A percentile compares a stretch with the other conserved stretches of the same genome.
Conservation (phyloP, 1,140 invertebrate genomes). For the Chironomus tepperi region DNA sequence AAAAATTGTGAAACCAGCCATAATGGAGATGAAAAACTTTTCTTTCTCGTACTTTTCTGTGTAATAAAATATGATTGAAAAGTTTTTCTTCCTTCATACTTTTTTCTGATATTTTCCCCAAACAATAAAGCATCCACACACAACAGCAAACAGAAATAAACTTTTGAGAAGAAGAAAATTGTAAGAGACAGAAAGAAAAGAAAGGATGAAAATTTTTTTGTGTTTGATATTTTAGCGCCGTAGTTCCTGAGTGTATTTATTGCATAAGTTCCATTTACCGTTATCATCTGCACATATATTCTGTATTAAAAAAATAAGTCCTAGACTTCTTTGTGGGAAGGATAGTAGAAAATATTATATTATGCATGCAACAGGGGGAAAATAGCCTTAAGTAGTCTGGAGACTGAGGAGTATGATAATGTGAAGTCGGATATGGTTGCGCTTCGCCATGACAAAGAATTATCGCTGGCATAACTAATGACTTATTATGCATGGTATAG, state of each 20-base stretch:
- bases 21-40: not conserved
- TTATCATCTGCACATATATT: not conserved
- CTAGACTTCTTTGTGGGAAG: no score
- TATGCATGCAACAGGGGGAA: no score
- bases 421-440: no score
- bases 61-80: conserved; percentile 10
- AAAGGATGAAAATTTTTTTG: not conserved
- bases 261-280: not conserved
- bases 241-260: not conserved
- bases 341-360: no score
- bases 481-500: no score
- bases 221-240: not conserved
- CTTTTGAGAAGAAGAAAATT: not conserved
- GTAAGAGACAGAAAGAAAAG: not conserved
- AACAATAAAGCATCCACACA: not conserved
- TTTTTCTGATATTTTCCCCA: not conserved
- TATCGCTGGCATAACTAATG: no score
- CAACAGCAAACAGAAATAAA: not conserved
- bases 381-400: no score
- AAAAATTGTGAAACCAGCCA: not conserved
- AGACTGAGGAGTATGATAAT: no score
- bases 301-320: no score
- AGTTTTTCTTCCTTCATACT: not conserved
- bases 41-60: no score
- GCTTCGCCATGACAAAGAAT: no score